Base-by-base conservation (phyloP, 2,888 invertebrate species). In the Coremacera marginata region DNA sequence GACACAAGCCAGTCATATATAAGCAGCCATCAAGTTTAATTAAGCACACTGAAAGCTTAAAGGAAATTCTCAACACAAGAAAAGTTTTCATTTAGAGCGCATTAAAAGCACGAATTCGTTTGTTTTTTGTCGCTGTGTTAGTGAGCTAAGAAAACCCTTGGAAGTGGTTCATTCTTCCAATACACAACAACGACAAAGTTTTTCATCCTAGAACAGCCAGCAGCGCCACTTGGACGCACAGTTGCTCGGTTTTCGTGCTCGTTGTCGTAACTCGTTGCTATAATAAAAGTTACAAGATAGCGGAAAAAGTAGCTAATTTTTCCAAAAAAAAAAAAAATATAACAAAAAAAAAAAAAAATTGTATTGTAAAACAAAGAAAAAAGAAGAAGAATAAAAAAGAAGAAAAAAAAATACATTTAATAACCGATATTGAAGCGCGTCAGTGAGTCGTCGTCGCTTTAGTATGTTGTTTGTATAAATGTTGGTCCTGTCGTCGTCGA, bases 161-260 rank as follows among this genome's bases (percentile, higher is more conserved):
- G 68, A 68, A 68, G 5, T n/a, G 16, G n/a, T 68, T 68, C 68
- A 68, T 68, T 27, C 27, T 51, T 68, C 51, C 68, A n/a, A 27
- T n/a, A 34, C 34, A 63, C 27, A 16, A 34, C 3, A 63, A 34
- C 63, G 25, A 9, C 25, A 19, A 37, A 0, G 44, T 19, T 34
- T 72, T 63, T 73, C 73, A 63, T 62, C 62, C 73, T 73, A 52
- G 74, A 51, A 14, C 55, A 34, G 55, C 19, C 52, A 14, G 49
- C 52, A 74, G 74, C 37, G 52, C 34, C 65, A 67, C 14, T 67
- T 44, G 65, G 52, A 67, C 65, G 74, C 74, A 74, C 74, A 74
- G 74, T 74, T 55, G 74, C 52, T 74, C 65, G 74, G 34, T 55
- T 74, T 67, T 67, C 74, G 74, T 74, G 74, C 74, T 37, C 74